Evolutionary conservation across 2,113 vertebrate genomes (phyloP), one percentile per base, ranked within the genome.

Genomic region (Orcinus orca): DNA sequence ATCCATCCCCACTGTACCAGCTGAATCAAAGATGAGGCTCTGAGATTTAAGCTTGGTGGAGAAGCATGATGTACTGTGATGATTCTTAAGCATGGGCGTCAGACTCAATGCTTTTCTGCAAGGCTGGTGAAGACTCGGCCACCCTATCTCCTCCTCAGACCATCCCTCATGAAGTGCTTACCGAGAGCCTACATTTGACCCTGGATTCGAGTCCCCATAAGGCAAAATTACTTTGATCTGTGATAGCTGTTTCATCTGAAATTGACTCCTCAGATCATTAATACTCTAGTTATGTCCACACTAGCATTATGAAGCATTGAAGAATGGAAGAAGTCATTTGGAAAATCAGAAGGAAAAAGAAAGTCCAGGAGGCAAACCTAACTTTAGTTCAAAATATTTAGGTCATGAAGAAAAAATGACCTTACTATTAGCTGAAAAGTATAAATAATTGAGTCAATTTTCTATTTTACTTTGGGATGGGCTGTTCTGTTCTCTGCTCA

Each of bases 11-110:
- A 38, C 62, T 63, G 84, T 96, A 93, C 55, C 63, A 65, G 67
- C 95, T 15, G 83, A 97, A 97, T 98, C 97, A 97, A 97, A 98
- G 96, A 93, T 38, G 60, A 97, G 92, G 92, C 70, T 91, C 97
- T 41, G 80, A 93, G 95, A 93, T 90, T 87, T 96, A 88, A 97
- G 95, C 33, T 70, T 79, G 71, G 90, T 93, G 79, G 65, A 79
- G 73, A 96, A 85, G 95, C 53, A 21, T 0, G 10, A 47, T 62
- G 94, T 77, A 85, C 62, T 88, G 55, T 26, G 60, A 76, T 58
- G 88, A 79, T 92, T 97, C 81, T 62, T 71, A 70, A 85, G 55
- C 76, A 77, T 3, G 60, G 44, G 86, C 79, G 67, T 93, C 71
- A 74, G 88, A 83, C 8, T 77, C 31, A 21, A 20, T 0, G 25